A percentile compares a stretch with the other conserved stretches of the same genome.
These are phyloP conservation scores for Microchirus variegatus DNA, from an alignment of 2,797 vertebrate species.

Conservation along the genomic window DNA sequence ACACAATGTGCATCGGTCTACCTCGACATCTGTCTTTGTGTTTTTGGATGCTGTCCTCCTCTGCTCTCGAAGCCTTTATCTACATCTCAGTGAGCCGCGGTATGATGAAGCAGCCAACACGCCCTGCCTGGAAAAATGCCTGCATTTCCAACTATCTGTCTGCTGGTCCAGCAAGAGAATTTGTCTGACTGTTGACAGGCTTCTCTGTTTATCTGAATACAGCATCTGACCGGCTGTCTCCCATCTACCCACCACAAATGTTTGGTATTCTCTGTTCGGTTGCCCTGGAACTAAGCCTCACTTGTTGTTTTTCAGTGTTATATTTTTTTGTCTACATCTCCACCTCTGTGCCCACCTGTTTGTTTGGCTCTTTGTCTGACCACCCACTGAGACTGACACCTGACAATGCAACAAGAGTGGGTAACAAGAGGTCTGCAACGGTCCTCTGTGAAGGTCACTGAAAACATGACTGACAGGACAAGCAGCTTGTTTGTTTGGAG, in stretches of 20 bases:
- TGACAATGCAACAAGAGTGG: constrained; percentile 49
- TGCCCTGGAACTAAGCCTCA: constrained; percentile 47
- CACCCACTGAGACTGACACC: constrained; percentile 64
- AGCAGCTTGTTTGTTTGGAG: constrained; percentile 49
- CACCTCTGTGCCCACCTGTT: constrained; percentile 40
- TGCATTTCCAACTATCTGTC: constrained; percentile 54
- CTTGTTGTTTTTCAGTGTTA: constrained; percentile 30
- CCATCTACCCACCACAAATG: constrained; percentile 32
- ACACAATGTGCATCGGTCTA: background rate
- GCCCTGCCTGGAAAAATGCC: constrained; percentile 49
- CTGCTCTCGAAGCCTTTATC: constrained; percentile 34
- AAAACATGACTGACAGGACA: constrained; percentile 68
- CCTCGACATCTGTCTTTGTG: constrained; percentile 10
- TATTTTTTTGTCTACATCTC: constrained; percentile 48
- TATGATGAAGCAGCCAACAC: constrained; percentile 33
- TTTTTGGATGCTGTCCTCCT: constrained; percentile 24
- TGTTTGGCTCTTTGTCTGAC: constrained; percentile 51
- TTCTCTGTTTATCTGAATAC: constrained; percentile 60
- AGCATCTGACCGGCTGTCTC: constrained; percentile 62
- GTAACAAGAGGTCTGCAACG: constrained; percentile 41
- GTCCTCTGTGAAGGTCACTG: constrained; percentile 57
- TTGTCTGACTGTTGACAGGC: constrained; percentile 58
- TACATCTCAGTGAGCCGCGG: constrained; percentile 37
- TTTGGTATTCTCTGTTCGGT: constrained; percentile 56
- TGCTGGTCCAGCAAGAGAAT: constrained; percentile 42